Evolutionary conservation across 2,113 vertebrate species (phyloP).

Genomic region (Suricata suricatta): DNA sequence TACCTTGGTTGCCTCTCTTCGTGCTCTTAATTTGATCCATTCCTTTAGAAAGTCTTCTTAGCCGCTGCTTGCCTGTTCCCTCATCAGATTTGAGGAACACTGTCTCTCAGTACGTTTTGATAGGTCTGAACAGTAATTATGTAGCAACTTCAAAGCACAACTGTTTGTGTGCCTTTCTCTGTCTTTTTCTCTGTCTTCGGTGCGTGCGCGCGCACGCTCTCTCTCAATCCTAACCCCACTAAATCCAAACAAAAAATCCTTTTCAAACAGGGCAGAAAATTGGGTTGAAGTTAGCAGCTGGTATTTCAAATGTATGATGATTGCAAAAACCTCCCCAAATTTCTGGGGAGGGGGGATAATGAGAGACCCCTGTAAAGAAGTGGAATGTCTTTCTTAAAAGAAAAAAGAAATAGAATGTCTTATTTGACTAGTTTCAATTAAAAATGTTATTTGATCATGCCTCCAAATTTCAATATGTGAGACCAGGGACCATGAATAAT

Average conservation of each 20-base stretch:
- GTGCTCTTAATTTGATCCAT: not conserved
- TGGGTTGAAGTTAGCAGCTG: conserved; percentile 46
- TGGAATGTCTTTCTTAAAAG: not conserved
- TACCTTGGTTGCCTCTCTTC: conserved; percentile 62
- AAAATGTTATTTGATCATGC: conserved; percentile 3
- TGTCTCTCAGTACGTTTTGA: conserved; percentile 9
- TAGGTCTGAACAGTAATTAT: conserved; percentile 71
- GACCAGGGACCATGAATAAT: not conserved
- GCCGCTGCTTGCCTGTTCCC: not conserved
- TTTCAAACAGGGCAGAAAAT: conserved; percentile 70
- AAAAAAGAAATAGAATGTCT: not conserved
- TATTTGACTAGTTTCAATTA: conserved; percentile 7
- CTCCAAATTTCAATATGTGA: conserved; percentile 14
- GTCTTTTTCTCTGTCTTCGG: not conserved
- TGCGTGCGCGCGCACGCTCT: not conserved
- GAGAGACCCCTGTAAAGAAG: not conserved
- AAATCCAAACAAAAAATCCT: conserved; percentile 66
- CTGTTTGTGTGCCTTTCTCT: conserved; percentile 25
- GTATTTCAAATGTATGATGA: conserved; percentile 36
- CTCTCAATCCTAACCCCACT: not conserved
- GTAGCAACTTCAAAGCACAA: conserved; percentile 77
- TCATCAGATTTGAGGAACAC: conserved; percentile 20
- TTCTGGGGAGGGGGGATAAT: not conserved
- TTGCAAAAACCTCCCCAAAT: not conserved
- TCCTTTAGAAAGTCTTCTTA: conserved; percentile 14